phyloP scores from a whole-genome alignment of 2,888 invertebrate genomes.

The Blastobasis adustella region DNA sequence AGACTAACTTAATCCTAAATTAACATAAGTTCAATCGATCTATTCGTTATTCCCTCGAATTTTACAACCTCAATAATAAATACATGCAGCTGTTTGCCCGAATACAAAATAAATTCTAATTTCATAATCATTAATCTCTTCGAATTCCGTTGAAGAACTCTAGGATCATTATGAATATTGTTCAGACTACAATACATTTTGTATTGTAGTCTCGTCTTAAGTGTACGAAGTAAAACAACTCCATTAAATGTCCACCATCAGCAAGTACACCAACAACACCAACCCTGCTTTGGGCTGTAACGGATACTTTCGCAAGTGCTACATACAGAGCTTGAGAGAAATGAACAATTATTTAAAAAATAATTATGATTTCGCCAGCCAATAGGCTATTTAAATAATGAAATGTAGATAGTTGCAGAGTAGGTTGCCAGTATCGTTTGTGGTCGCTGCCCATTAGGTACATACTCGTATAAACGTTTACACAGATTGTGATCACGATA shows the following conservation, averaged over 20 bases:
- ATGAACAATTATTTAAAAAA: too few relatives aligned
- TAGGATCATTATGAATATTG: constrained; percentile 32
- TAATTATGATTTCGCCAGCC: too few relatives aligned
- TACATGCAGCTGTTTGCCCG: constrained; percentile 18
- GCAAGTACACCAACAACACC: neutral
- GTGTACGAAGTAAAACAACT: too few relatives aligned
- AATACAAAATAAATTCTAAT: constrained; percentile 10
- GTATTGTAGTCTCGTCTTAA: too few relatives aligned
- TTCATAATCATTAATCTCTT: constrained; percentile 32
- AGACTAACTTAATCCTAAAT: constrained; percentile 25
- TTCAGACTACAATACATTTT: too few relatives aligned
- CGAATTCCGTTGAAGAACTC: constrained; percentile 43
- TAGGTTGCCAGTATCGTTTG: too few relatives aligned
- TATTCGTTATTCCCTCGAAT: constrained; percentile 27
- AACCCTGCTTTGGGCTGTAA: neutral
- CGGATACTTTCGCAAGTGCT: neutral
- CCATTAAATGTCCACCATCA: neutral
- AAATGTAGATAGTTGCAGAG: too few relatives aligned
- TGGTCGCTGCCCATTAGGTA: too few relatives aligned
- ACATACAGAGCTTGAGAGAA: too few relatives aligned
- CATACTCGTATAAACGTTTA: too few relatives aligned
- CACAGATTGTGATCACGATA: too few relatives aligned
- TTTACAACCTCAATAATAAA: constrained; percentile 19
- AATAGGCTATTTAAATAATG: too few relatives aligned
- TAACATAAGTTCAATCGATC: constrained; percentile 29